Evolutionary conservation across 2,113 vertebrate species (phyloP).

Genomic region (Emydura subglobosa): DNA sequence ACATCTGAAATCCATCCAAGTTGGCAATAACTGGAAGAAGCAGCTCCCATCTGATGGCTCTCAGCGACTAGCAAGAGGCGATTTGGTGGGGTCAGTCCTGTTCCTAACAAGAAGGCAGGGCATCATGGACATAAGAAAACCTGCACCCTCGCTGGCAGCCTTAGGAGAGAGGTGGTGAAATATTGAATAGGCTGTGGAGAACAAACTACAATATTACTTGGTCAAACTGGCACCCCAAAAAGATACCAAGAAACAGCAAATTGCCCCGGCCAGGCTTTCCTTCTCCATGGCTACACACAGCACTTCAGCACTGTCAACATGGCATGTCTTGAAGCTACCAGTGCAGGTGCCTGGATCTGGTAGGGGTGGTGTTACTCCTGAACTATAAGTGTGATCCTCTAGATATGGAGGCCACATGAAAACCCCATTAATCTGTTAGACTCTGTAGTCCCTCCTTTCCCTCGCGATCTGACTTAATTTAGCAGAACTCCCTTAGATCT

Average conservation of each 20-base stretch:
- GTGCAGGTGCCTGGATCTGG: background rate
- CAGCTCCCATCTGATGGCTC: background rate
- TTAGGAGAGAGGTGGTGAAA: background rate
- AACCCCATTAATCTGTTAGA: background rate
- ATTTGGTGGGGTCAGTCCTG: background rate
- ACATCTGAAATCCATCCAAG: background rate
- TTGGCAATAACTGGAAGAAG: background rate
- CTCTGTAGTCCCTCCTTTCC: no score
- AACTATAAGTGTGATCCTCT: background rate
- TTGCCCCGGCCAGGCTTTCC: background rate
- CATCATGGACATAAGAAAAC: background rate
- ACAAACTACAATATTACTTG: background rate
- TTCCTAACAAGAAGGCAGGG: background rate
- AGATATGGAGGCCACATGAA: background rate
- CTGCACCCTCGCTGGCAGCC: background rate
- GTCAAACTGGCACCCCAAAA: background rate
- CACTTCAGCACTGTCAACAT: background rate
- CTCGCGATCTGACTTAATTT: background rate
- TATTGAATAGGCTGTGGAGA: background rate
- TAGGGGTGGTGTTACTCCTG: background rate
- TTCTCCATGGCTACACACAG: background rate
- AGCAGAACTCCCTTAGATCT: background rate
- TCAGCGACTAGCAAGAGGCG: background rate
- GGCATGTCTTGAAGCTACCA: background rate
- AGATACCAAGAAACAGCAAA: background rate